Percentiles rank a stretch among this genome's conserved stretches.
phyloP scores from a whole-genome alignment of 2,888 invertebrate species.

The Netelia fuscicornis region DNA sequence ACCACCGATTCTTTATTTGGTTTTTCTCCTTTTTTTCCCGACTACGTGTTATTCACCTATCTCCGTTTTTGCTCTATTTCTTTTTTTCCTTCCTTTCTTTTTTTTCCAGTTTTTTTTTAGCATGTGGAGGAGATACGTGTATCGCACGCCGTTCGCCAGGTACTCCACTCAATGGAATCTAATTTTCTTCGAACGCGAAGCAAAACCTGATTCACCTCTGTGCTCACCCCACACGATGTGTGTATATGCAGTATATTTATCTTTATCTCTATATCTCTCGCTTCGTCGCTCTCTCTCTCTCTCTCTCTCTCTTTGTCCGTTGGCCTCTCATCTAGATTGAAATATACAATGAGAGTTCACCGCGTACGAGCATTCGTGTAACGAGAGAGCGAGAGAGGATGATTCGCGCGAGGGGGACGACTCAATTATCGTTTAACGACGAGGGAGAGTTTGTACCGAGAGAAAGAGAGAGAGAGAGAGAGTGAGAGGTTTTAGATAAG shows the following conservation, averaged over 20 bases:
- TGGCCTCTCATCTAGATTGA: slow-evolving; percentile 61
- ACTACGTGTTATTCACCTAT: slow-evolving; percentile 34
- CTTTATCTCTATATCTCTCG: slow-evolving; percentile 47
- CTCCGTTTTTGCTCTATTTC: slow-evolving; percentile 3
- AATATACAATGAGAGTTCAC: slow-evolving; percentile 62
- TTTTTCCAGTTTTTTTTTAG: slow-evolving; percentile 18
- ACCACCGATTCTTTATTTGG: slow-evolving; percentile 46
- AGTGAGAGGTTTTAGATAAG: slow-evolving; percentile 58
- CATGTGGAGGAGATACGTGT: not conserved
- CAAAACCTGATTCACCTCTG: slow-evolving; percentile 66
- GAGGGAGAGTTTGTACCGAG: slow-evolving; percentile 14
- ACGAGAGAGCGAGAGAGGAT: slow-evolving; percentile 39
- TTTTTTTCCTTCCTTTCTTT: slow-evolving; percentile 17
- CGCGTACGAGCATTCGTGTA: slow-evolving; percentile 51
- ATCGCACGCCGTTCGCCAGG: slow-evolving; percentile 31
- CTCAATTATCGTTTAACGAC: slow-evolving; percentile 65
- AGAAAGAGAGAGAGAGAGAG: slow-evolving; percentile 4
- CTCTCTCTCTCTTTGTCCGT: slow-evolving; percentile 18
- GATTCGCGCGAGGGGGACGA: slow-evolving; percentile 49
- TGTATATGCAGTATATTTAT: not conserved
- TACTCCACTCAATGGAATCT: slow-evolving; percentile 60
- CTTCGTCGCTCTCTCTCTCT: slow-evolving; percentile 11
- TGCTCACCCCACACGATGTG: slow-evolving; percentile 44
- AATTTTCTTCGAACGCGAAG: slow-evolving; percentile 61
- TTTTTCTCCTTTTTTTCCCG: slow-evolving; percentile 22